Base-by-base conservation (phyloP, 2,888 invertebrate species). In the Plusia festucae region DNA sequence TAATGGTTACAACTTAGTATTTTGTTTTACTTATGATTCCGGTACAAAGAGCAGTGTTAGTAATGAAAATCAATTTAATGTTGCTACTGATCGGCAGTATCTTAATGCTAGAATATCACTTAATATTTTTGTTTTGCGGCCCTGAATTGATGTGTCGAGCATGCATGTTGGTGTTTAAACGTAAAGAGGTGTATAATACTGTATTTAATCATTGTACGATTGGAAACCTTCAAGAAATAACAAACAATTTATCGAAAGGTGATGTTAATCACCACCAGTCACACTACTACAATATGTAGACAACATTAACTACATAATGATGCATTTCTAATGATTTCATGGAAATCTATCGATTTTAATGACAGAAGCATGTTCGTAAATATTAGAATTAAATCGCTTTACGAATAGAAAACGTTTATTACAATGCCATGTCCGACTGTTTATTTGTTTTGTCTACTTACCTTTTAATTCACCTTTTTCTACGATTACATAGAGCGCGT, bases 401-500 rank as follows among this genome's bases (percentile, higher is more conserved):
- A 32, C 46, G 18, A 62, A 55, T 68, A 55, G 24, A 52, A 58
- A 58, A 20, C 18, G 49, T 46, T 11, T 15, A 40, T 49, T 55
- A 18, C 44, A 55, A 16, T 27, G 32, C 51, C 20, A 22, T 34
- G 2, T 30, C 24, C 24, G 5, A n/a, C n/a, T n/a, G n/a, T n/a
- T n/a, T n/a, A n/a, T n/a, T n/a, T n/a, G n/a, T n/a, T n/a, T n/a
- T n/a, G n/a, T n/a, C n/a, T n/a, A n/a, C 60, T 73, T 82, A 95
- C 95, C 95, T 95, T 98, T 98, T 18, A 98, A 93, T 91, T 98
- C 98, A 18, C 98, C 98, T 88, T 98, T 98, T 89, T 98, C 98
- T 22, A 98, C 98, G 85, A 98, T 98, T 44, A 98, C 97, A 89
- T 98, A 98, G 20, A 98, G 94, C 54, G 98, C 98, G 86, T 98